These are phyloP conservation scores for Copsychus sechellarum DNA, from an alignment of 2,113 vertebrate species.

Conservation along the genomic window DNA sequence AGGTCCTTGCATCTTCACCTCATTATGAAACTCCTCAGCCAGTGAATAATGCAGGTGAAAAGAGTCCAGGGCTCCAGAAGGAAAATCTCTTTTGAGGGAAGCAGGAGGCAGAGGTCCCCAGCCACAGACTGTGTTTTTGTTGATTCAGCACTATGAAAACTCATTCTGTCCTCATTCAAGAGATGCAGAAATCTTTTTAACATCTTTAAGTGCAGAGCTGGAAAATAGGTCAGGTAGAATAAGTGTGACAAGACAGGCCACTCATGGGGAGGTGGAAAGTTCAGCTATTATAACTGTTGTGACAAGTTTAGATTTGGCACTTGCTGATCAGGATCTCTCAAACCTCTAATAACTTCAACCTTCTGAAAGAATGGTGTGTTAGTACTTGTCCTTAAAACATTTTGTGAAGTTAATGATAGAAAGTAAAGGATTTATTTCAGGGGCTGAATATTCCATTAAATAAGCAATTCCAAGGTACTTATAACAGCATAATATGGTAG, in stretches of 20 bases:
- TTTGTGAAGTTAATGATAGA: not conserved
- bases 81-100: not conserved
- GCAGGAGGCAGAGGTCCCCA: not conserved
- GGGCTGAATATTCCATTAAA: not conserved
- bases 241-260: conserved; percentile 58
- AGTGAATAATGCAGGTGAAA: not conserved
- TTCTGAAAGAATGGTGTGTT: not conserved
- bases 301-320: conserved; percentile 62
- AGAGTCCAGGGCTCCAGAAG: not conserved
- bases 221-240: conserved; percentile 66
- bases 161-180: not conserved
- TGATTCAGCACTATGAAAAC: conserved; percentile 33
- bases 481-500: not conserved
- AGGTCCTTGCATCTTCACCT: not conserved
- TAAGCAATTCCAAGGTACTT: not conserved
- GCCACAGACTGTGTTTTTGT: not conserved
- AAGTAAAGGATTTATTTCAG: not conserved
- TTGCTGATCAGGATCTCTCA: not conserved
- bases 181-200: not conserved
- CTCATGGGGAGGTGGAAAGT: conserved; percentile 45
- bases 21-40: not conserved
- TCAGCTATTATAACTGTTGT: conserved; percentile 55
- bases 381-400: not conserved
- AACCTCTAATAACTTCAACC: not conserved
- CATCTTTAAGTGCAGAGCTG: not conserved